A percentile compares a stretch with the other conserved stretches of the same genome.
Conservation (phyloP, 2,113 vertebrate genomes). For the Atractosteus spatula region DNA sequence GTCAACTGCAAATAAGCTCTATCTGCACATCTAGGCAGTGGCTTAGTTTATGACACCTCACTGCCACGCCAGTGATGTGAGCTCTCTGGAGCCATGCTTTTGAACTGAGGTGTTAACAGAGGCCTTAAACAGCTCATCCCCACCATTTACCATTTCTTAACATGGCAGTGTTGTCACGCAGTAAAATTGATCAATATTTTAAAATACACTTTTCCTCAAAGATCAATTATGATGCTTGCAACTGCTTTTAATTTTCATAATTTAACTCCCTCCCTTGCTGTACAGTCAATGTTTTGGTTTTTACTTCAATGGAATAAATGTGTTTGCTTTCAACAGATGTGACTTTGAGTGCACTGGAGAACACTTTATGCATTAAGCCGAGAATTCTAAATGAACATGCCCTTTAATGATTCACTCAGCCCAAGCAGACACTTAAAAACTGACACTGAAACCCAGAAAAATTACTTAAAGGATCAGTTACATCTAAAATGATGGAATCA, state of each 20-base stretch:
- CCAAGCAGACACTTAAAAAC: conserved; percentile 73
- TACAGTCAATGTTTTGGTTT: conserved; percentile 63
- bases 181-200: conserved; percentile 72
- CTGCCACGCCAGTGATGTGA: too few relatives aligned
- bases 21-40: too few relatives aligned
- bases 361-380: conserved; percentile 76
- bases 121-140: conserved; percentile 32
- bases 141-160: conserved; percentile 25
- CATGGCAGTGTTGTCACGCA: conserved; percentile 46
- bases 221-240: conserved; percentile 72
- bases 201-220: conserved; percentile 62
- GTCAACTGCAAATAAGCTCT: too few relatives aligned
- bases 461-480: conserved; percentile 92
- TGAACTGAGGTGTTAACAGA: background rate
- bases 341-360: conserved; percentile 67
- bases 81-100: too few relatives aligned
- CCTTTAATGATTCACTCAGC: conserved; percentile 62
- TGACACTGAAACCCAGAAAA: conserved; percentile 75
- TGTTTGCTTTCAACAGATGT: conserved; percentile 79
- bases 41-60: too few relatives aligned
- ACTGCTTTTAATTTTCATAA: conserved; percentile 80
- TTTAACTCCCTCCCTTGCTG: conserved; percentile 57
- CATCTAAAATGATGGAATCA: conserved; percentile 92
- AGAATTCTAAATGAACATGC: conserved; percentile 77
- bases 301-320: conserved; percentile 56